These are phyloP conservation scores for Procambarus clarkii DNA, from an alignment of 1,140 invertebrate species.

Conservation along the genomic window DNA sequence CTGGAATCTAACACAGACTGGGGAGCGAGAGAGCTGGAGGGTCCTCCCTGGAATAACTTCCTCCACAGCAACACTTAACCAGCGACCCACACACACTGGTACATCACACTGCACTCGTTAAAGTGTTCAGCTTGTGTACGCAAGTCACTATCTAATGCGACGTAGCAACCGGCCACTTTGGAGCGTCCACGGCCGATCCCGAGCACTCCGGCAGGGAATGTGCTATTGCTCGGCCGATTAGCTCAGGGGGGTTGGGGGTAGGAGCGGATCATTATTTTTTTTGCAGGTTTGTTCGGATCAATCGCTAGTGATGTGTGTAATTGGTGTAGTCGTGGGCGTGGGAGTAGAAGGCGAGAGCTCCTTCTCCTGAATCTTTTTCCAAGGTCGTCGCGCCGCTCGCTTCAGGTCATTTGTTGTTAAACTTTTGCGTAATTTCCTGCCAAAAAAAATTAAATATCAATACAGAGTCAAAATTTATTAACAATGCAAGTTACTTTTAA, in stretches of 20 bases:
- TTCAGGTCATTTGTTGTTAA: slow-evolving; percentile 88
- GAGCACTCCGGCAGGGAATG: not conserved
- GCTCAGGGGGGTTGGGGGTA: slow-evolving; percentile 3
- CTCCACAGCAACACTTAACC: slow-evolving; percentile 29
- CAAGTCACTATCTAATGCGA: slow-evolving; percentile 8
- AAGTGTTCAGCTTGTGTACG: slow-evolving; percentile 11
- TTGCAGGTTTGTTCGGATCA: slow-evolving; percentile 25
- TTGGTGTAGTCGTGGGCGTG: slow-evolving; percentile 24
- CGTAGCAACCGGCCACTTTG: slow-evolving; percentile 16
- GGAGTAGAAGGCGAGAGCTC: slow-evolving; percentile 19
- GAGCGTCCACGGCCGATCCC: not conserved
- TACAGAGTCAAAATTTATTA: no score
- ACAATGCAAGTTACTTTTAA: no score
- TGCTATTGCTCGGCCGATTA: slow-evolving; percentile 23
- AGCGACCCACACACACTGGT: not conserved
- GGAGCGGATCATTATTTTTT: not conserved
- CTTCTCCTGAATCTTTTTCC: slow-evolving; percentile 78
- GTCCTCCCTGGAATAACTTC: slow-evolving; percentile 35
- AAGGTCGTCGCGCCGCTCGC: slow-evolving; percentile 92
- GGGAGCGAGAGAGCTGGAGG: slow-evolving; percentile 16
- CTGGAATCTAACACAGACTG: slow-evolving; percentile 29
- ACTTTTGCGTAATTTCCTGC: slow-evolving; percentile 88
- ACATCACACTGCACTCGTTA: slow-evolving; percentile 4
- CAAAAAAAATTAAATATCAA: not conserved
- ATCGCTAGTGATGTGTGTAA: slow-evolving; percentile 28